phyloP scores from a whole-genome alignment of 2,797 vertebrate genomes.

The Trachurus trachurus region DNA sequence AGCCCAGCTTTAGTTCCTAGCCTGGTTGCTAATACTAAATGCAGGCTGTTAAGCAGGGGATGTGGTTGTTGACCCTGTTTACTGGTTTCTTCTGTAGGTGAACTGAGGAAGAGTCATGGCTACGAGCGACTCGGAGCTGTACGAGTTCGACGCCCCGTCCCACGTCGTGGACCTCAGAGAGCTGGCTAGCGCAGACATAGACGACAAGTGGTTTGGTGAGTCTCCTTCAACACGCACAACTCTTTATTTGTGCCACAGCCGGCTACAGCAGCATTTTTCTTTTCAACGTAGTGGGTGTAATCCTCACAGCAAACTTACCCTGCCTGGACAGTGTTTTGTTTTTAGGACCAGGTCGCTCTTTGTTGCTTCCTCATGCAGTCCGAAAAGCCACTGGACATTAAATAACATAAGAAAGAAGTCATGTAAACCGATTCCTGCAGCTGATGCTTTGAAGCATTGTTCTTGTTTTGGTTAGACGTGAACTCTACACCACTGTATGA shows the following conservation, averaged over 20 bases:
- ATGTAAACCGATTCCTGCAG: not conserved
- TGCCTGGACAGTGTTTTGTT: too few relatives aligned
- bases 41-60: not conserved
- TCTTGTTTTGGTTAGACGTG: not conserved
- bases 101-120: slow-evolving; percentile 65
- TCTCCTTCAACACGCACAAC: rapidly evolving
- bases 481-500: not conserved
- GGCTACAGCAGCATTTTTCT: too few relatives aligned
- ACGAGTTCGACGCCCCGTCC: slow-evolving; percentile 90
- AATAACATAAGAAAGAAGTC: not conserved
- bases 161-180: slow-evolving; percentile 86
- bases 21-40: not conserved
- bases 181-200: slow-evolving; percentile 70
- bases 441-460: not conserved
- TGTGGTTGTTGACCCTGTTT: not conserved
- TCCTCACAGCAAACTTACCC: not conserved
- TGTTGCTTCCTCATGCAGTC: not conserved
- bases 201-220: slow-evolving; percentile 95
- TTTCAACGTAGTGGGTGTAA: too few relatives aligned
- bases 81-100: not conserved
- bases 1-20: not conserved
- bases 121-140: slow-evolving; percentile 54
- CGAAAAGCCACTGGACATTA: not conserved
- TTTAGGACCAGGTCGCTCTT: not conserved
- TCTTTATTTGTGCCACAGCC: not conserved